Evolutionary conservation across 2,113 vertebrate species (phyloP).

Genomic region (Phoxinus phoxinus): DNA sequence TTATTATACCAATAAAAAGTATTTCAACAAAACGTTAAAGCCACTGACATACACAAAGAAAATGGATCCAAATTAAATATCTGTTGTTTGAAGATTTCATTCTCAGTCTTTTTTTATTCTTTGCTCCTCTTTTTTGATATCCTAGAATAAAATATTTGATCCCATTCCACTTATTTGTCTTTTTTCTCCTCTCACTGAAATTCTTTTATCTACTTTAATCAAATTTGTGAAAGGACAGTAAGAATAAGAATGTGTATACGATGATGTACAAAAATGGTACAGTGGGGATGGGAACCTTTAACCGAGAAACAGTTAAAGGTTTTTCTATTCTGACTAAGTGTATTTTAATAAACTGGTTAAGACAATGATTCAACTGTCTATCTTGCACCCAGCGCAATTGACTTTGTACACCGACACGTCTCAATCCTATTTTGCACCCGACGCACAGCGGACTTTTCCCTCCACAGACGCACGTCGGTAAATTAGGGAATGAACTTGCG

Average conservation of each 20-base stretch:
- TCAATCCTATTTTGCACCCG: too few species aligned
- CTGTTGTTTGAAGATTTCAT: not conserved
- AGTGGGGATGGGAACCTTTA: not conserved
- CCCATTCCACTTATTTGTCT: not conserved
- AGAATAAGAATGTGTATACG: not conserved
- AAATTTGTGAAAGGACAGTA: not conserved
- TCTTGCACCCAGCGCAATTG: too few species aligned
- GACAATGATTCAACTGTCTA: not conserved
- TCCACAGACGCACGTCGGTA: too few species aligned
- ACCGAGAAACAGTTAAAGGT: not conserved
- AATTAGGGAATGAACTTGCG: too few species aligned
- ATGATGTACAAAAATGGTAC: not conserved
- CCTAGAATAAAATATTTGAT: too few species aligned
- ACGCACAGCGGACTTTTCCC: too few species aligned
- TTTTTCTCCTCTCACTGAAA: not conserved
- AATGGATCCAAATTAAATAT: not conserved
- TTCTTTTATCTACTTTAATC: not conserved
- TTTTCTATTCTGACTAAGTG: not conserved
- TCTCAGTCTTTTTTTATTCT: not conserved
- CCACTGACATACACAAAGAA: not conserved
- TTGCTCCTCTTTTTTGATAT: not conserved
- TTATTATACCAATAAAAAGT: not conserved
- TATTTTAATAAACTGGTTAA: not conserved
- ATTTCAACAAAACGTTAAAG: not conserved
- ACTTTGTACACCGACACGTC: too few species aligned